Evolutionary conservation across 2,888 invertebrate species (phyloP).

Genomic region (Nymphalis urticae): DNA sequence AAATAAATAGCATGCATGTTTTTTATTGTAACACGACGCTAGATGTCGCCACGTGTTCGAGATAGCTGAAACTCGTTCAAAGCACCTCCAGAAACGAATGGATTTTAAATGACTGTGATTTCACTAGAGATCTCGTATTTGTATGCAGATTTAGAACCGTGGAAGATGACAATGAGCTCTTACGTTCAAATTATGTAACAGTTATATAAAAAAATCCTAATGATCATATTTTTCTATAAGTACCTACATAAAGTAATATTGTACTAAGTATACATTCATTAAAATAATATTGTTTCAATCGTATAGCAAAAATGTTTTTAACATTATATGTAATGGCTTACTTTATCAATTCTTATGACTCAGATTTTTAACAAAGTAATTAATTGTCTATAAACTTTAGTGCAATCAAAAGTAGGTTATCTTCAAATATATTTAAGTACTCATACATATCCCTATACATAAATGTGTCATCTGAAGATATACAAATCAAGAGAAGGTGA

Average conservation of each 20-base stretch:
- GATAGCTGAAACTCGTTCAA: conserved; percentile 16
- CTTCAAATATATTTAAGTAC: too few relatives aligned
- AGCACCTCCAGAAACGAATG: conserved; percentile 68
- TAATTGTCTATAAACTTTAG: too few relatives aligned
- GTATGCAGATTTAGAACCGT: conserved; percentile 75
- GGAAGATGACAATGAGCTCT: conserved; percentile 44
- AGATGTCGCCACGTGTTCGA: conserved; percentile 53
- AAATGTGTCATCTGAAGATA: neutral
- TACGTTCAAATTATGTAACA: conserved; percentile 4
- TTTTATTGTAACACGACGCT: conserved; percentile 10
- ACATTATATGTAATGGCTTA: neutral
- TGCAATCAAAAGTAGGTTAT: too few relatives aligned
- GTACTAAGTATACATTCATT: too few relatives aligned
- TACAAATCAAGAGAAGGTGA: conserved; percentile 20
- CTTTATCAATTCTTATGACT: neutral
- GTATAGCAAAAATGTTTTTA: neutral
- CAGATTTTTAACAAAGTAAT: too few relatives aligned
- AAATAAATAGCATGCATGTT: neutral
- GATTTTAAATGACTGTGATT: conserved; percentile 79
- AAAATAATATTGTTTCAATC: neutral
- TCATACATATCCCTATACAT: too few relatives aligned
- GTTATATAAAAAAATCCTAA: neutral
- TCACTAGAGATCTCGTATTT: conserved; percentile 76
- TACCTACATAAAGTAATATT: neutral
- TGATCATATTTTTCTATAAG: neutral